Evolutionary conservation across 2,888 invertebrate genomes (phyloP).

Genomic region (Masnerella sp.): DNA sequence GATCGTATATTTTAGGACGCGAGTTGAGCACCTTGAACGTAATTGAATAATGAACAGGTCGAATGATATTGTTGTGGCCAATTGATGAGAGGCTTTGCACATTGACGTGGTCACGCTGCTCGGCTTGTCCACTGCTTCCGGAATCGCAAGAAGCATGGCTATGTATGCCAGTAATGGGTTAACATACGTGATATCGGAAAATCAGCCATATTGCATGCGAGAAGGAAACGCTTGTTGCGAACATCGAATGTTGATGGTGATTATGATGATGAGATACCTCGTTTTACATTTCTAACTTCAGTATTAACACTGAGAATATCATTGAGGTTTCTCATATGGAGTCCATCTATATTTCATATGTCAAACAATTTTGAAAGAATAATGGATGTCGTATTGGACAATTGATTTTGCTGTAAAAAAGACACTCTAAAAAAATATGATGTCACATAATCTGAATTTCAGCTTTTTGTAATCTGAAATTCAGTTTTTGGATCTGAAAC

Average conservation of each 20-base stretch:
- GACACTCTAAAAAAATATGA: too few species aligned
- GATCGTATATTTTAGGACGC: constrained; percentile 13
- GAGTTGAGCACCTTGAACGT: constrained; percentile 21
- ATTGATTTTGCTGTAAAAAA: too few species aligned
- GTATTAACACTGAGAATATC: constrained; percentile 28
- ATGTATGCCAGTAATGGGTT: constrained; percentile 27
- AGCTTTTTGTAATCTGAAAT: too few species aligned
- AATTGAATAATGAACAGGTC: constrained; percentile 58
- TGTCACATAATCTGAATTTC: too few species aligned
- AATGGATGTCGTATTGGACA: too few species aligned
- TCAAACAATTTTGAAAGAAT: background rate
- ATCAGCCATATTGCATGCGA: constrained; percentile 52
- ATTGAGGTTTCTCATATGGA: background rate
- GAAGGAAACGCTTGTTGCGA: constrained; percentile 63
- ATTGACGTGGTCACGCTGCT: constrained; percentile 65
- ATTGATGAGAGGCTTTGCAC: constrained; percentile 68
- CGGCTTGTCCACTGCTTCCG: constrained; percentile 44
- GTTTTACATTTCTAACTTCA: constrained; percentile 58
- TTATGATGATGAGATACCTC: constrained; percentile 60
- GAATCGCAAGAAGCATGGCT: constrained; percentile 49
- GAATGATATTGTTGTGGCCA: constrained; percentile 73
- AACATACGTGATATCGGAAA: constrained; percentile 49
- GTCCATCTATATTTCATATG: constrained; percentile 1
- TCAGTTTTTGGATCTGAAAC: too few species aligned
- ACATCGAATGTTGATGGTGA: constrained; percentile 61